Percentiles rank a stretch among this genome's conserved stretches.
phyloP scores from a whole-genome alignment of 2,888 invertebrate genomes.

The Xylota sylvarum region DNA sequence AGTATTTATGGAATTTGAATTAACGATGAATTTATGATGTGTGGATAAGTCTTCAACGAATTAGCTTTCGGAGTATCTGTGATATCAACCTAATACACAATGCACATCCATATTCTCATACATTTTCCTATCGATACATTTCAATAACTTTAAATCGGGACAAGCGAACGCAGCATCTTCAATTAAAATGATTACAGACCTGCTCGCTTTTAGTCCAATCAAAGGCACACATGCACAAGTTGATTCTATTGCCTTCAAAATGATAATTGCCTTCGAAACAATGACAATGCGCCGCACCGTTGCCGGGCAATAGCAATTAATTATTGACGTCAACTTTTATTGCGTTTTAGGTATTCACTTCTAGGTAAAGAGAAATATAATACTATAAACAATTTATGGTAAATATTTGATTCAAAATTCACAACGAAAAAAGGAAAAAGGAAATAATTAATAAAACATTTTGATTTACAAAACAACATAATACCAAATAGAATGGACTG shows the following conservation, averaged over 20 bases:
- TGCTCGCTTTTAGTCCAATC: not conserved
- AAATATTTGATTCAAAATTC: not conserved
- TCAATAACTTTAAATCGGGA: not conserved
- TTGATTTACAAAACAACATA: no score
- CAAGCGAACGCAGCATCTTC: not conserved
- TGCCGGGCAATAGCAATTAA: slow-evolving; percentile 10
- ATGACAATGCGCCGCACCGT: not conserved
- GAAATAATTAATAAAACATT: no score
- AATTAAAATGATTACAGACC: slow-evolving; percentile 1
- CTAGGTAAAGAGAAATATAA: not conserved
- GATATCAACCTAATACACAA: no score
- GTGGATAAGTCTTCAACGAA: not conserved
- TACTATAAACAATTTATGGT: not conserved
- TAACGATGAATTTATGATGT: not conserved
- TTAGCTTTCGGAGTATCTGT: not conserved
- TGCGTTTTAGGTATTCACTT: slow-evolving; percentile 4
- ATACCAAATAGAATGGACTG: no score
- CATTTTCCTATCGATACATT: not conserved
- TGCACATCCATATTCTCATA: no score
- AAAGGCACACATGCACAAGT: not conserved
- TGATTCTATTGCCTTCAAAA: not conserved
- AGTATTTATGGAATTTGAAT: not conserved
- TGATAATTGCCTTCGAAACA: slow-evolving; percentile 13
- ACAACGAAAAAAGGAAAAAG: no score
- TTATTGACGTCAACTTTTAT: slow-evolving; percentile 18